Percentiles rank a stretch among this genome's conserved stretches.
phyloP scores from a whole-genome alignment of 2,113 vertebrate genomes.

The Dasyurus viverrinus region DNA sequence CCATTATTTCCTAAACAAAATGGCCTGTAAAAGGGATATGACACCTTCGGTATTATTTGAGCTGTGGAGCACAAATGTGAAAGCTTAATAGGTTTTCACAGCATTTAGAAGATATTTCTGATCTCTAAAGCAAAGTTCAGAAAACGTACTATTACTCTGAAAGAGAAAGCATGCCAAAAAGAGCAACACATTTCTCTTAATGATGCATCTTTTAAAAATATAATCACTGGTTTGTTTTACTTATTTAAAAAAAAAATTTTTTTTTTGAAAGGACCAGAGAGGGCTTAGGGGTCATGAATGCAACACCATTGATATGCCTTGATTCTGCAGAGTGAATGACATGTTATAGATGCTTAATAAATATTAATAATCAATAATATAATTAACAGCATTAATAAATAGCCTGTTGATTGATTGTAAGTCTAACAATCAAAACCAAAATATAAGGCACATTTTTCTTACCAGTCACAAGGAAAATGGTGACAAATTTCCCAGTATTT shows the following conservation, averaged over 20 bases:
- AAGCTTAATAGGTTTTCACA: constrained; percentile 67
- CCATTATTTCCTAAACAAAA: constrained; percentile 73
- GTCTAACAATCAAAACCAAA: not conserved
- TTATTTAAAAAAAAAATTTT: no score
- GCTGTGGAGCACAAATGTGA: constrained; percentile 49
- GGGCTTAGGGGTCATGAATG: not conserved
- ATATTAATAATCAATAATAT: not conserved
- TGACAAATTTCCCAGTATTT: not conserved
- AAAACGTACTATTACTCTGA: constrained; percentile 48
- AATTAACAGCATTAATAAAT: no score
- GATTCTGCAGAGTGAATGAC: not conserved
- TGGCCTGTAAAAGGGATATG: constrained; percentile 51
- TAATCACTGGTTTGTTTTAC: not conserved
- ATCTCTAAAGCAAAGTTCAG: constrained; percentile 50
- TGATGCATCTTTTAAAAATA: not conserved
- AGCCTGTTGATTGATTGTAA: not conserved
- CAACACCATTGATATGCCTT: not conserved
- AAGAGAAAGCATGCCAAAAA: constrained; percentile 38
- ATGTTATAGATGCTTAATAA: not conserved
- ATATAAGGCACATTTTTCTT: not conserved
- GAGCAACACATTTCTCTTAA: constrained; percentile 18
- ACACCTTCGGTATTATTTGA: constrained; percentile 58
- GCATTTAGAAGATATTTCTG: constrained; percentile 57
- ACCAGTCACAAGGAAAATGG: not conserved
- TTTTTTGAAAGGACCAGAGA: not conserved